Base-by-base conservation (phyloP, 2,888 invertebrate genomes). In the Eucera pruinosa region DNA sequence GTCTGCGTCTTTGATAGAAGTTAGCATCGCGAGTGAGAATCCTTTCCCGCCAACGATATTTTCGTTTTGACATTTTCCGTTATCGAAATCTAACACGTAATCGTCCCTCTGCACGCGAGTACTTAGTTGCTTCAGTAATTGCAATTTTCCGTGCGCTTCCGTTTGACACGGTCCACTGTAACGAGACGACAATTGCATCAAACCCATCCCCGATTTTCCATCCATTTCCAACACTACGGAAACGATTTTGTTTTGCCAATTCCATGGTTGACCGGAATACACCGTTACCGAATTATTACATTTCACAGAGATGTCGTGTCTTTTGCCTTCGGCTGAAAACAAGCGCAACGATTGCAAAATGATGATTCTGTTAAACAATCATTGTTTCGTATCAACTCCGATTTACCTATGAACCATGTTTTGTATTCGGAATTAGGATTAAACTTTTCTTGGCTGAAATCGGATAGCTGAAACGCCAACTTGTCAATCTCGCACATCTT, bases 1-100 rank as follows among this genome's bases (percentile, higher is more conserved):
- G 87, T 94, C 91, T 50, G 92, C 87, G 3, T 89, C 86, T 20
- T 91, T 84, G 65, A 94, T 92, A 23, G 93, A 92, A 11, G 93
- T 91, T 54, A 97, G 92, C 45, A 95, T 90, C 0, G 96, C 96
- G 15, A 97, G 91, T 2, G 97, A 97, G 1, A 95, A 95, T 11
- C 96, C 97, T 91, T 97, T 97, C 0, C 97, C 97, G 0, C 97
- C 97, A 0, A 96, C 95, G 11, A 95, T 90, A 9, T 91, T 89
- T 0, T 94, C 91, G 78, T 94, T 94, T 27, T 93, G 93, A 30
- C 95, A 94, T 15, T 93, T 93, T 0, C 89, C 87, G 13, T 93
- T 93, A 7, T 92, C 91, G 30, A 95, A 94, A 0, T 91, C 70
- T 0, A 93, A 76, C 70, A 94, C 93, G 9, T 86, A 87, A 2